These are phyloP conservation scores for Grapholita molesta DNA, from an alignment of 1,140 invertebrate genomes.

Conservation along the genomic window DNA sequence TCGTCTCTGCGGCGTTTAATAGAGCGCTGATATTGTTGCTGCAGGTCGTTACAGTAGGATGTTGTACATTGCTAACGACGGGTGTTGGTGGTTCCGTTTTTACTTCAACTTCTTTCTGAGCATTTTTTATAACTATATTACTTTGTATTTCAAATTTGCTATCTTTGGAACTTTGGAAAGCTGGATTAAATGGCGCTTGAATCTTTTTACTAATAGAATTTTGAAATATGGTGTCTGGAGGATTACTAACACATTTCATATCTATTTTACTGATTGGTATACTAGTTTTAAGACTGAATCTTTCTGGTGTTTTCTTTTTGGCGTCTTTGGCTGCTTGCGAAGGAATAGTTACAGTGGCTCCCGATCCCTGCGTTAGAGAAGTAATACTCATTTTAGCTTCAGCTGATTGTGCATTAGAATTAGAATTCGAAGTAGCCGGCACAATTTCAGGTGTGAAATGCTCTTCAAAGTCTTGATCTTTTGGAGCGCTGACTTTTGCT, in stretches of 20 bases:
- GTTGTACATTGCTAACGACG: conserved; percentile 7
- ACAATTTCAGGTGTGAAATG: conserved; percentile 55
- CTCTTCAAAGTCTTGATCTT: conserved; percentile 60
- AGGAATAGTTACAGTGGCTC: conserved; percentile 44
- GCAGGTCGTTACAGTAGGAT: conserved; percentile 20
- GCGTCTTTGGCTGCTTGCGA: conserved; percentile 35
- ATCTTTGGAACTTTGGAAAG: conserved; percentile 39
- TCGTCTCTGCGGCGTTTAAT: conserved; percentile 58
- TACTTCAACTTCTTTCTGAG: conserved; percentile 38
- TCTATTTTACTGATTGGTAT: conserved; percentile 74
- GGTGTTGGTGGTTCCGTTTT: conserved; percentile 19
- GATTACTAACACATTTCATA: conserved; percentile 61
- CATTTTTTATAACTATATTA: conserved; percentile 60
- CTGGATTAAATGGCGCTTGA: conserved; percentile 34
- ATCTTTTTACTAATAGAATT: conserved; percentile 40
- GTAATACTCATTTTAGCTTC: conserved; percentile 53
- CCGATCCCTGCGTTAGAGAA: conserved; percentile 43
- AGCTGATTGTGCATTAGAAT: conserved; percentile 28
- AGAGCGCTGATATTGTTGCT: conserved; percentile 54
- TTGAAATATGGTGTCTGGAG: conserved; percentile 46
- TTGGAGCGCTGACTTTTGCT: conserved; percentile 24
- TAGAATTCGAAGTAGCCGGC: conserved; percentile 30
- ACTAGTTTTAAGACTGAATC: conserved; percentile 71
- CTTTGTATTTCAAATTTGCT: conserved; percentile 66
- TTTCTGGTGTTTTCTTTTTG: conserved; percentile 57